A percentile compares a stretch with the other conserved stretches of the same genome.
These are phyloP conservation scores for Anas platyrhynchos DNA, from an alignment of 2,113 vertebrate genomes.

Conservation along the genomic window DNA sequence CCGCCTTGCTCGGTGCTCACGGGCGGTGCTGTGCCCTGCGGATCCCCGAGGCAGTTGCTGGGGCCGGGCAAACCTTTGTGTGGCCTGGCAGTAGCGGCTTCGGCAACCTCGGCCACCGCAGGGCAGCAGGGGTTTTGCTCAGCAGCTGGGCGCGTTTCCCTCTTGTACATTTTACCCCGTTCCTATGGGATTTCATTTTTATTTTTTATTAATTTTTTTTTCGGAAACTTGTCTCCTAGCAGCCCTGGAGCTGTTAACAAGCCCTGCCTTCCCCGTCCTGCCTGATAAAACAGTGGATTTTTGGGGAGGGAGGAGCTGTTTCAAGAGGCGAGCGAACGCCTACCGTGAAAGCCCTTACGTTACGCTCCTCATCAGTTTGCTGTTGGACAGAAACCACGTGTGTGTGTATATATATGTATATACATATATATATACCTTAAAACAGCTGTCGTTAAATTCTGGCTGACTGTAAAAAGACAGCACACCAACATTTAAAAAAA, in stretches of 20 bases:
- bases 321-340: conserved; percentile 26
- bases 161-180: not conserved
- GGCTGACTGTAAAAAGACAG: conserved; percentile 39
- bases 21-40: conserved; percentile 50
- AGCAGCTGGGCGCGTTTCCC: not conserved
- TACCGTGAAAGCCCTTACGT: conserved; percentile 19
- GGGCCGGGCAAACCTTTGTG: conserved; percentile 7
- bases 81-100: not conserved
- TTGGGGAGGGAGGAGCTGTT: not conserved
- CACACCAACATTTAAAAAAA: not conserved
- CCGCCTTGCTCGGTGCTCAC: conserved; percentile 78
- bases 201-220: not conserved
- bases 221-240: conserved; percentile 8
- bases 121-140: not conserved
- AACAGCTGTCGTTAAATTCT: not conserved
- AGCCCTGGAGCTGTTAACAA: not conserved
- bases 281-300: not conserved
- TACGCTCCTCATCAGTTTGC: not conserved
- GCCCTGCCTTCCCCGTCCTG: not conserved
- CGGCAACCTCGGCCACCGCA: not conserved
- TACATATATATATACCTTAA: not conserved
- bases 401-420: not conserved
- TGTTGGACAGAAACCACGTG: not conserved
- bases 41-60: conserved; percentile 69
- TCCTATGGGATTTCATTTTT: not conserved